A percentile compares a stretch with the other conserved stretches of the same genome.
These are phyloP conservation scores for Colletes gigas DNA, from an alignment of 1,140 invertebrate species.

Conservation along the genomic window DNA sequence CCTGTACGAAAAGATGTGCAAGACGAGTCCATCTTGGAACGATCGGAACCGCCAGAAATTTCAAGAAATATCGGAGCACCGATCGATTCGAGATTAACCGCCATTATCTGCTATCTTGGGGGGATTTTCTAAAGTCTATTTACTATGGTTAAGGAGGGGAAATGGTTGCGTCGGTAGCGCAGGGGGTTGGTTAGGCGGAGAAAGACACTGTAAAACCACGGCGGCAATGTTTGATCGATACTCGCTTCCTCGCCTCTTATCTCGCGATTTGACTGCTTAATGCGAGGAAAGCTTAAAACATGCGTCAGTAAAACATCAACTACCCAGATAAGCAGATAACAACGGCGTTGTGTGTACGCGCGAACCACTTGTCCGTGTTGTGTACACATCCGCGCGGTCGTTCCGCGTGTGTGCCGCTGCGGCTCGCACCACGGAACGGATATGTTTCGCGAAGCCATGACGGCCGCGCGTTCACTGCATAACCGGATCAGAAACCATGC, in stretches of 20 bases:
- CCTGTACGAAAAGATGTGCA: too few relatives aligned
- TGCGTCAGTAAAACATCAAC: slow-evolving; percentile 63
- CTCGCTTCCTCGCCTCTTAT: slow-evolving; percentile 18
- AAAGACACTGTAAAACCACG: slow-evolving; percentile 22
- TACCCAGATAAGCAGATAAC: slow-evolving; percentile 64
- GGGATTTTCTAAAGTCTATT: slow-evolving; percentile 29
- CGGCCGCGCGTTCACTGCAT: slow-evolving; percentile 64
- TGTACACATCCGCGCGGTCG: neutral
- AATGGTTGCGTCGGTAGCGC: neutral
- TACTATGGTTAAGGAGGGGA: neutral
- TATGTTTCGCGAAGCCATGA: slow-evolving; percentile 74
- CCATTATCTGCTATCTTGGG: slow-evolving; percentile 33
- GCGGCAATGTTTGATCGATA: slow-evolving; percentile 62
- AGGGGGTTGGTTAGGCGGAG: too few relatives aligned
- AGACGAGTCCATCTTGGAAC: too few relatives aligned
- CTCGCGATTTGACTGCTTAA: slow-evolving; percentile 54
- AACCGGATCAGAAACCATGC: slow-evolving; percentile 82
- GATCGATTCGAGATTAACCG: slow-evolving; percentile 19
- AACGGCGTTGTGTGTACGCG: neutral
- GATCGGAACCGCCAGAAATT: neutral
- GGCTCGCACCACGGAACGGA: slow-evolving; percentile 25
- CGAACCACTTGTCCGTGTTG: neutral
- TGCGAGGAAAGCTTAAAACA: slow-evolving; percentile 64
- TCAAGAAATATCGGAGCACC: neutral
- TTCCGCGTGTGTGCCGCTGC: neutral